Percentiles rank a stretch among this genome's conserved stretches.
phyloP scores from a whole-genome alignment of 2,113 vertebrate species.

The Cisticola juncidis region DNA sequence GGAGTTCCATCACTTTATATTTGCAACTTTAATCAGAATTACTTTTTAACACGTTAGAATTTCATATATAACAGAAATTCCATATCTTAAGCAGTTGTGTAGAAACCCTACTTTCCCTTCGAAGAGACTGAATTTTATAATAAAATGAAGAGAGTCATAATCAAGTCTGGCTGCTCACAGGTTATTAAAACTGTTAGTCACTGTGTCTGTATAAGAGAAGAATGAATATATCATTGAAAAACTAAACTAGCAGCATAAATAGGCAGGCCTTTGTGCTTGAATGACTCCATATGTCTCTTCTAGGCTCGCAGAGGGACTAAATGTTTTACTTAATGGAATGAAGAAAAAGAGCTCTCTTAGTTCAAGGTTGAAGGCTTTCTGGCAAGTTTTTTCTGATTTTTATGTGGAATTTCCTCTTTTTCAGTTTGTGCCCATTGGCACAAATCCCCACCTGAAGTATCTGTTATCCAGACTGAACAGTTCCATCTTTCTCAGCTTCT shows the following conservation, averaged over 20 bases:
- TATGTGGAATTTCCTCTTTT: not conserved
- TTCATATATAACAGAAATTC: not conserved
- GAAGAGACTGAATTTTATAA: not conserved
- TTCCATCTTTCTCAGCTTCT: not conserved
- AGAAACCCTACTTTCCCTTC: not conserved
- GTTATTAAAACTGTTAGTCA: slow-evolving; percentile 31
- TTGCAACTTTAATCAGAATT: not conserved
- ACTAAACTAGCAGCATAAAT: not conserved
- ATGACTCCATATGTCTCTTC: not conserved
- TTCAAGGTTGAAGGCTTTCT: not conserved
- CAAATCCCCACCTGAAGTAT: not conserved
- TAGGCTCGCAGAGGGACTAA: not conserved
- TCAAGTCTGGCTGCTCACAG: not conserved
- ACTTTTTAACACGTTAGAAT: not conserved
- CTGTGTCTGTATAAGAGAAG: not conserved
- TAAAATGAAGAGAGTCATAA: not conserved
- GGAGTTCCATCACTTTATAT: not conserved
- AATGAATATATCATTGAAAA: not conserved
- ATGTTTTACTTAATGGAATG: not conserved
- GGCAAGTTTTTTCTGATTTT: not conserved
- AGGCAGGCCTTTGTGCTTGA: not conserved
- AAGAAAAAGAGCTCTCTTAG: not conserved
- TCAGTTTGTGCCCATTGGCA: not conserved
- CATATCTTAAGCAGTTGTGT: not conserved
- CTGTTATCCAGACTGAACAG: not conserved